Evolutionary conservation across 2,113 vertebrate genomes (phyloP).

Genomic region (Hydrochoerus hydrochaeris): DNA sequence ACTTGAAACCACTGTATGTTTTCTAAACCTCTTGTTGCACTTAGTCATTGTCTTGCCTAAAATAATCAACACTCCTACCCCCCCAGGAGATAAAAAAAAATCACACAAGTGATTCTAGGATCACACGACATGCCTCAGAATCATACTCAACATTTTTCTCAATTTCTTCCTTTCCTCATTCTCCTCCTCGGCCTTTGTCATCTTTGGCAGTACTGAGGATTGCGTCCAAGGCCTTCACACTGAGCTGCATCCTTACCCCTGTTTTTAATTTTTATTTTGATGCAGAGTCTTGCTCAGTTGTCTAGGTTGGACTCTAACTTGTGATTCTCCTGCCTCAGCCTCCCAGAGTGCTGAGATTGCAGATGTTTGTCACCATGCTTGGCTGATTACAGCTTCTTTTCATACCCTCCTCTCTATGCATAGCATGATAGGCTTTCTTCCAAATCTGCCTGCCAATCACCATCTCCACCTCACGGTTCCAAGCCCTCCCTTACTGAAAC

Average conservation of each 20-base stretch:
- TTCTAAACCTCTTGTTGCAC: neutral
- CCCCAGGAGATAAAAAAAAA: neutral
- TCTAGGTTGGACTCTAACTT: neutral
- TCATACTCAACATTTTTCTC: neutral
- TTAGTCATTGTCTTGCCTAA: neutral
- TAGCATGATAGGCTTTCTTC: neutral
- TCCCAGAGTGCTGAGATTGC: neutral
- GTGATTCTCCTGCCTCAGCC: neutral
- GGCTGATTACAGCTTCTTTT: neutral
- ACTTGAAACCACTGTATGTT: neutral
- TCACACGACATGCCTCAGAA: neutral
- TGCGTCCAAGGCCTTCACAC: neutral
- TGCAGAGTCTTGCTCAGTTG: neutral
- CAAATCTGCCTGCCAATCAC: rapidly evolving
- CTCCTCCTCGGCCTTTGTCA: neutral
- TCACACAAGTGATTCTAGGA: too few species aligned
- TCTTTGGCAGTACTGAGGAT: neutral
- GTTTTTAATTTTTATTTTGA: neutral
- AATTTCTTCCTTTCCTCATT: neutral
- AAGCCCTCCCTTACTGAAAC: neutral
- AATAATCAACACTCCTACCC: neutral
- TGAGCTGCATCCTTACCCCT: neutral
- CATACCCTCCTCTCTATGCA: neutral
- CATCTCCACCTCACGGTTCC: neutral
- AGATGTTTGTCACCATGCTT: neutral